Evolutionary conservation across 2,888 invertebrate genomes (phyloP).

Genomic region (Druceiella hillmani): DNA sequence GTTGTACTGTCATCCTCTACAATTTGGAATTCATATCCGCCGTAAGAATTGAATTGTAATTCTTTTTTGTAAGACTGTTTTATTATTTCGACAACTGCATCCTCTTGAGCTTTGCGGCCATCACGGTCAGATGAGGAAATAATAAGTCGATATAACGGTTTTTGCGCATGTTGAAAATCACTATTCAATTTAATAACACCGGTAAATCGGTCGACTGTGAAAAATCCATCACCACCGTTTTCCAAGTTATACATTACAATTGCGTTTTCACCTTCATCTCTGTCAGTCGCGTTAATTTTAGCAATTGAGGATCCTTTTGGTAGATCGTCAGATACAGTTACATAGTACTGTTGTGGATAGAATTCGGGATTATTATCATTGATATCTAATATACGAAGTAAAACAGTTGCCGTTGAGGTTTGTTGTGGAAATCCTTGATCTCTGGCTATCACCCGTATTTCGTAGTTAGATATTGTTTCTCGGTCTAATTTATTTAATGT

Average conservation of each 20-base stretch:
- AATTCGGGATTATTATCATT: conserved; percentile 92
- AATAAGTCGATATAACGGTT: conserved; percentile 65
- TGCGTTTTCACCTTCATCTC: conserved; percentile 86
- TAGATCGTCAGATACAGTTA: conserved; percentile 65
- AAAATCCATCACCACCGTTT: conserved; percentile 73
- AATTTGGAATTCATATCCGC: conserved; percentile 77
- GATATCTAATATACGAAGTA: conserved; percentile 74
- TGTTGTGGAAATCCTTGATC: conserved; percentile 90
- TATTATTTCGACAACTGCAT: conserved; percentile 77
- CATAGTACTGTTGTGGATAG: conserved; percentile 84
- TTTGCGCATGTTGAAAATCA: conserved; percentile 57
- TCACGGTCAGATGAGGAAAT: conserved; percentile 80
- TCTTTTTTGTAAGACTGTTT: conserved; percentile 66
- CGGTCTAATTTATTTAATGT: conserved; percentile 75
- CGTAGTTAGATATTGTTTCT: conserved; percentile 71
- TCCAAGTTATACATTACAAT: conserved; percentile 72
- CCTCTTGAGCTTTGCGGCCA: conserved; percentile 63
- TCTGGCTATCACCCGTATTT: conserved; percentile 78
- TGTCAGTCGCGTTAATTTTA: conserved; percentile 76
- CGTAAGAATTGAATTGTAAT: conserved; percentile 69
- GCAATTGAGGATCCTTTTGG: conserved; percentile 60
- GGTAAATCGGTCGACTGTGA: conserved; percentile 71
- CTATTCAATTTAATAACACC: conserved; percentile 69
- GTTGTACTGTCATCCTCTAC: conserved; percentile 71
- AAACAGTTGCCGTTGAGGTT: conserved; percentile 84